A percentile compares a stretch with the other conserved stretches of the same genome.
phyloP scores from a whole-genome alignment of 1,140 invertebrate genomes.

The Trachymyrmex septentrionalis region DNA sequence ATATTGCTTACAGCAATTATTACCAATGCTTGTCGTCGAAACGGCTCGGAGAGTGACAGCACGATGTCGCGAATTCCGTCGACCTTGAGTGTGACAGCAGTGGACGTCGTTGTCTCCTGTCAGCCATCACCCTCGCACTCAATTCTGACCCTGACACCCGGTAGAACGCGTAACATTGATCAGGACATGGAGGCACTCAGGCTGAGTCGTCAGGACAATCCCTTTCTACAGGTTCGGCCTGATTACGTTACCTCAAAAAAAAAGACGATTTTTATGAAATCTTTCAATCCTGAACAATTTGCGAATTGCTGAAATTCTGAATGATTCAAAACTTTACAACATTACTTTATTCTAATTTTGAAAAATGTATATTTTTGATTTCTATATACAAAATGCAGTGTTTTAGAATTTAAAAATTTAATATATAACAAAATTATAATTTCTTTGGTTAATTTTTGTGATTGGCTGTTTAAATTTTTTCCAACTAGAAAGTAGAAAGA shows the following conservation, averaged over 20 bases:
- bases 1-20: slow-evolving; percentile 77
- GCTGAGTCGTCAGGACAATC: slow-evolving; percentile 93
- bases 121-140: slow-evolving; percentile 87
- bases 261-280: background rate
- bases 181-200: slow-evolving; percentile 94
- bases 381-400: background rate
- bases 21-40: slow-evolving; percentile 79
- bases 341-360: background rate
- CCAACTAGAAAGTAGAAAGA: slow-evolving; percentile 55
- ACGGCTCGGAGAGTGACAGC: slow-evolving; percentile 78
- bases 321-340: background rate
- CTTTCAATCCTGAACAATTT: background rate
- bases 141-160: slow-evolving; percentile 90
- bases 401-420: background rate
- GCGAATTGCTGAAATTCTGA: background rate
- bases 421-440: no score
- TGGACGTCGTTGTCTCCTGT: slow-evolving; percentile 85
- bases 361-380: background rate
- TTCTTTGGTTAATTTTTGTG: no score
- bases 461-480: background rate
- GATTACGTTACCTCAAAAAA: slow-evolving; percentile 1
- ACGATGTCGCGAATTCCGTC: slow-evolving; percentile 85
- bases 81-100: slow-evolving; percentile 86
- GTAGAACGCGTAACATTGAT: slow-evolving; percentile 92
- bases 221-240: slow-evolving; percentile 90